A percentile compares a stretch with the other conserved stretches of the same genome.
Evolutionary conservation across 2,797 vertebrate species (phyloP).

Genomic region (Spheniscus humboldti): DNA sequence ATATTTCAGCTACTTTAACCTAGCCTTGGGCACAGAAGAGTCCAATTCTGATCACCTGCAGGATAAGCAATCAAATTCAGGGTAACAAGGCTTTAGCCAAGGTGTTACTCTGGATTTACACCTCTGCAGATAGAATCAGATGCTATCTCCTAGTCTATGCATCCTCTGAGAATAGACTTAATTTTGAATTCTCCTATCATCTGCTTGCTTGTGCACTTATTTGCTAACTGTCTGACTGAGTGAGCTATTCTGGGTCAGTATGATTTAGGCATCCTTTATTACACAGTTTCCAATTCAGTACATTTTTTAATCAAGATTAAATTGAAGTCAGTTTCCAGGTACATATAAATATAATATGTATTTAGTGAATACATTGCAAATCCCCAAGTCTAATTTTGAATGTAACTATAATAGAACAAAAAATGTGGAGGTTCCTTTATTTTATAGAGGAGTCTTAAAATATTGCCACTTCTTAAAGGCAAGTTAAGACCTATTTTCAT

Average conservation of each 20-base stretch:
- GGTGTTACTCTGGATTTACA: slow-evolving; percentile 41
- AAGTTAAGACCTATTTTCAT: slow-evolving; percentile 59
- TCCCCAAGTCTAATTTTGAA: slow-evolving; percentile 25
- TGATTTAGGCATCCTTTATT: slow-evolving; percentile 64
- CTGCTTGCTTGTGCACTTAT: slow-evolving; percentile 63
- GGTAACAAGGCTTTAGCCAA: slow-evolving; percentile 8
- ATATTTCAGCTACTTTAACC: slow-evolving; percentile 37
- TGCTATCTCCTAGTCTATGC: slow-evolving; percentile 28
- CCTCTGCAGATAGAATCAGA: slow-evolving; percentile 45
- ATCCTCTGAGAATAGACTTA: slow-evolving; percentile 67
- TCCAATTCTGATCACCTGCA: slow-evolving; percentile 39
- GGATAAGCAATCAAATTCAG: slow-evolving; percentile 28
- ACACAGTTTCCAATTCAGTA: slow-evolving; percentile 62
- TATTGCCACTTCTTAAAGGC: slow-evolving; percentile 43
- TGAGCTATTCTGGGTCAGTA: slow-evolving; percentile 61
- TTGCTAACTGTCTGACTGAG: slow-evolving; percentile 62
- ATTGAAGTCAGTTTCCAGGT: slow-evolving; percentile 58
- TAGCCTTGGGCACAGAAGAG: slow-evolving; percentile 41
- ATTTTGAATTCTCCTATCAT: slow-evolving; percentile 66
- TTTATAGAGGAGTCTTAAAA: slow-evolving; percentile 27
- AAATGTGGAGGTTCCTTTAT: not conserved
- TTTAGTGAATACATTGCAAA: slow-evolving; percentile 27
- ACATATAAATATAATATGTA: slow-evolving; percentile 45
- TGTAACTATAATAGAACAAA: not conserved
- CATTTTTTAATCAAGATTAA: slow-evolving; percentile 67